Base-by-base conservation (phyloP, 2,113 vertebrate species). In the Manacus vitellinus region DNA sequence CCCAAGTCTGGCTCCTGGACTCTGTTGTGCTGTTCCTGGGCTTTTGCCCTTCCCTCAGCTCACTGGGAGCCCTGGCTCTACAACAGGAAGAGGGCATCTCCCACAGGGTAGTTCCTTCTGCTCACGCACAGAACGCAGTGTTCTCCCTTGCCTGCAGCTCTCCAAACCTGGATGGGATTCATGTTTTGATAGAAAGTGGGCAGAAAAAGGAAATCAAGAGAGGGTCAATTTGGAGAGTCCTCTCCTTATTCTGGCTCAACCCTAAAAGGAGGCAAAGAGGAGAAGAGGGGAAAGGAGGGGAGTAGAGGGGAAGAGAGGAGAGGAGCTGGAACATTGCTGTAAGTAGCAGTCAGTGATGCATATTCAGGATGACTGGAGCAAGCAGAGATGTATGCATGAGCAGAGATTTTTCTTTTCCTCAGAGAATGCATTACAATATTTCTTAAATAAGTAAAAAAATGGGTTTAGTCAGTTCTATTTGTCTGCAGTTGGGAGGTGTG, bases 331-430 rank as follows among this genome's bases (percentile, higher is more conserved):
- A 59, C 27, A 15, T 8, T 70, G 70, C 67, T 78, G 14, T 43
- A 41, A 83, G 44, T 22, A 88, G 37, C 44, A 90, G 81, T 65
- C 61, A 80, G 71, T 68, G 72, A 95, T 80, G 78, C 55, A 77
- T 85, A 95, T 95, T 88, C 87, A 88, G 33, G 39, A 59, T 62
- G 62, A 75, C 47, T 88, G 55, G 35, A 94, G 61, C 68, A 72
- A 87, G 52, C 37, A 71, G 62, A 92, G 70, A 88, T 86, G 28
- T 85, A 85, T 95, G 78, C 68, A 46, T 46, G 33, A 82, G 83
- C 84, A 80, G 54, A 92, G 47, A 68, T 78, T 83, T 92, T 68
- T 63, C 51, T 94, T 91, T 76, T 86, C 41, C 85, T 88, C 27
- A 37, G 74, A 89, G n/a, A 43, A 44, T 58, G 39, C 46, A 94